These are phyloP conservation scores for Neocrepidodera transversa DNA, from an alignment of 2,888 invertebrate genomes.

Conservation along the genomic window DNA sequence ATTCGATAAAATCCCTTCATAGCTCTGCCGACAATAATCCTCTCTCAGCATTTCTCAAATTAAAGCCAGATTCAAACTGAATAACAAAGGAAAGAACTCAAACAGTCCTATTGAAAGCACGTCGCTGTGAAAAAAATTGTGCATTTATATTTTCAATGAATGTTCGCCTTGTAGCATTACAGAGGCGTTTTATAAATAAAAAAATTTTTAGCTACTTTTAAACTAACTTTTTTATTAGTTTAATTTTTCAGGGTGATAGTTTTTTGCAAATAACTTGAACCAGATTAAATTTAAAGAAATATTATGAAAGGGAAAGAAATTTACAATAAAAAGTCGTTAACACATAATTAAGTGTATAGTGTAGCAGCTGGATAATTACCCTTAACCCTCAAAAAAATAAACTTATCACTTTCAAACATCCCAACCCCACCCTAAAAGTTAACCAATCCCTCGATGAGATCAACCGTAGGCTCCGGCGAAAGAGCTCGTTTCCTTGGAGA, in stretches of 20 bases:
- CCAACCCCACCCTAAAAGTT: too few relatives aligned
- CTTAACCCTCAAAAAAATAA: too few relatives aligned
- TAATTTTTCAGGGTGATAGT: too few relatives aligned
- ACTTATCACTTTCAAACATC: too few relatives aligned
- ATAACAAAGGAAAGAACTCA: constrained; percentile 29
- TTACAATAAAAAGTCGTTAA: too few relatives aligned
- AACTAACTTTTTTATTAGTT: too few relatives aligned
- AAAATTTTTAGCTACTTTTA: not conserved
- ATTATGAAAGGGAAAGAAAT: not conserved
- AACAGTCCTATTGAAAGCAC: constrained; percentile 20
- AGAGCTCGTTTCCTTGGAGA: too few relatives aligned
- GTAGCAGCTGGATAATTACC: too few relatives aligned
- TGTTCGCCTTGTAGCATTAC: constrained; percentile 5
- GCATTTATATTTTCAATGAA: constrained; percentile 22
- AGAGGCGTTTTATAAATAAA: not conserved
- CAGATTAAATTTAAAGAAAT: not conserved
- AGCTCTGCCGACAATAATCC: constrained; percentile 27
- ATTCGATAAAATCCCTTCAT: constrained; percentile 28
- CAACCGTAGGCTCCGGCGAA: too few relatives aligned
- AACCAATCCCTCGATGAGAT: too few relatives aligned
- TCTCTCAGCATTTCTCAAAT: constrained; percentile 28
- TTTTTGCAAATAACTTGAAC: too few relatives aligned
- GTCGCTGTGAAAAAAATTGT: constrained; percentile 25
- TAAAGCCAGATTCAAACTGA: constrained; percentile 27
- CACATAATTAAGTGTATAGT: too few relatives aligned